Conservation (phyloP, 2,888 invertebrate species). For the Drosophila crucigera region DNA sequence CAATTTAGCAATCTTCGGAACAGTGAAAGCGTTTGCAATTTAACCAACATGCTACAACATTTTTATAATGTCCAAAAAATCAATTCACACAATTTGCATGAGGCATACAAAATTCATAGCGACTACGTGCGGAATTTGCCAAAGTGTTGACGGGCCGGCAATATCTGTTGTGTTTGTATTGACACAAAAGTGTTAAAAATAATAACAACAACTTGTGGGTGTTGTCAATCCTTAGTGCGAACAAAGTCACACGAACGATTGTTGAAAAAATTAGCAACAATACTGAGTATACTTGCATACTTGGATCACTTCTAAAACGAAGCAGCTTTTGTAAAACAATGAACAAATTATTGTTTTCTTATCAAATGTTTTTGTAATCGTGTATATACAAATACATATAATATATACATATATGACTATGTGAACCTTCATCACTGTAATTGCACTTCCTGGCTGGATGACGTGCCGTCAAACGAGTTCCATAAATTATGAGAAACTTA, state of each 20-base stretch:
- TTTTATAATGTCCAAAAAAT: constrained; percentile 62
- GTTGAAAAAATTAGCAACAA: constrained; percentile 15
- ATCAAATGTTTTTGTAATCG: background rate
- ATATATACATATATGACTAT: background rate
- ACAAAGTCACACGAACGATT: background rate
- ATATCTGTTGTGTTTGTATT: constrained; percentile 27
- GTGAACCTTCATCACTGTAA: constrained; percentile 31
- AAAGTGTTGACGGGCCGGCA: constrained; percentile 17
- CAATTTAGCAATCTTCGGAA: constrained; percentile 55
- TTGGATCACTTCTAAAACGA: background rate
- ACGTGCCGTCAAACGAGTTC: constrained; percentile 63
- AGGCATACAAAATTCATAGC: constrained; percentile 54
- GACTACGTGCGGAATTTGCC: constrained; percentile 57
- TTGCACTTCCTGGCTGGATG: constrained; percentile 61
- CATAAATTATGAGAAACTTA: constrained; percentile 56
- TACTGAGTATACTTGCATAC: background rate
- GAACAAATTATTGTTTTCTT: background rate
- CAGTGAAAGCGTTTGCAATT: constrained; percentile 53
- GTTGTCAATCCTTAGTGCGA: constrained; percentile 46
- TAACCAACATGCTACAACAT: constrained; percentile 53
- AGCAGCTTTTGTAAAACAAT: background rate
- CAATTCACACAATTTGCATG: constrained; percentile 64
- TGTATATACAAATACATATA: background rate
- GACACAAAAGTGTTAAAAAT: constrained; percentile 53
- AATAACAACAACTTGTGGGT: constrained; percentile 50